Evolutionary conservation across 2,797 vertebrate species (phyloP).

Genomic region (Botia kubotai): DNA sequence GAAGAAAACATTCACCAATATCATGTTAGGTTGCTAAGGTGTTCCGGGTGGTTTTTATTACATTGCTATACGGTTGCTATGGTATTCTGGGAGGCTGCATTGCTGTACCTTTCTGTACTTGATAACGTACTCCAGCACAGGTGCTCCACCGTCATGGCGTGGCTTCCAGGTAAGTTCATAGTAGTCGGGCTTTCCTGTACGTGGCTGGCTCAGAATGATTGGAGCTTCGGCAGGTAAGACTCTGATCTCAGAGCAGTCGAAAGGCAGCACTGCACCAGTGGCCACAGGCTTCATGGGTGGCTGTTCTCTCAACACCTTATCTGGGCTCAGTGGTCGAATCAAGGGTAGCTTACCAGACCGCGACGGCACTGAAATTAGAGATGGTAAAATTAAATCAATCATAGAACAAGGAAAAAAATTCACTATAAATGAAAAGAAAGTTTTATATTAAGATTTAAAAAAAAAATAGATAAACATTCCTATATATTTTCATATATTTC

Average conservation of each 20-base stretch:
- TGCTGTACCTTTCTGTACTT: conserved; percentile 92
- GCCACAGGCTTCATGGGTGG: conserved; percentile 71
- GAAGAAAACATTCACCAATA: too few relatives aligned
- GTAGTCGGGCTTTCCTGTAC: conserved; percentile 92
- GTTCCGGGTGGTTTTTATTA: too few relatives aligned
- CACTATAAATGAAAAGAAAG: too few relatives aligned
- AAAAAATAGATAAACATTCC: too few relatives aligned
- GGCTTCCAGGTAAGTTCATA: conserved; percentile 95
- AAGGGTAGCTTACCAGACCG: conserved; percentile 71
- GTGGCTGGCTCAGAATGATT: conserved; percentile 93
- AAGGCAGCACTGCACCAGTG: conserved; percentile 63
- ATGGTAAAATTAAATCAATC: not conserved
- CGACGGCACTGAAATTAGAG: conserved; percentile 57
- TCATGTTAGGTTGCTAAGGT: too few relatives aligned
- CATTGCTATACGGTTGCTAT: too few relatives aligned
- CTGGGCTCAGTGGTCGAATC: conserved; percentile 75
- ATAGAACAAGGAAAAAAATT: not conserved
- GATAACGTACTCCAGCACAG: conserved; percentile 89
- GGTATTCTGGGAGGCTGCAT: too few relatives aligned
- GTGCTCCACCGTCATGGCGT: conserved; percentile 83
- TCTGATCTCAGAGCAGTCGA: conserved; percentile 78
- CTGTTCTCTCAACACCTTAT: conserved; percentile 80
- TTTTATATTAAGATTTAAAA: too few relatives aligned
- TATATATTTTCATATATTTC: too few relatives aligned
- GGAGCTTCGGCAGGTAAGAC: conserved; percentile 88